Evolutionary conservation across 2,888 invertebrate species (phyloP).

Genomic region (Macrophya alboannulata): DNA sequence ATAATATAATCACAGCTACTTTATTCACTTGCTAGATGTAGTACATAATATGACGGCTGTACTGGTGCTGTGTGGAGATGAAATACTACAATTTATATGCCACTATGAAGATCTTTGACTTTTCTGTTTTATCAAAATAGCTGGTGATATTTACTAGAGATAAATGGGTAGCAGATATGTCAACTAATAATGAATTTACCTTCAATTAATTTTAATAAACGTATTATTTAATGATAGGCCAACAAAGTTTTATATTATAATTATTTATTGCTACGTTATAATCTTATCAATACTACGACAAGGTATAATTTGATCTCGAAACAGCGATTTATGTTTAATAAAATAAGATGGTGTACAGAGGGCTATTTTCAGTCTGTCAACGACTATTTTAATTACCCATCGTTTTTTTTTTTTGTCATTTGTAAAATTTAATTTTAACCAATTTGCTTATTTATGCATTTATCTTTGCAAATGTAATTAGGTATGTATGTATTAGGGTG

Average conservation of each 20-base stretch:
- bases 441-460: too few relatives aligned
- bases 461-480: background rate
- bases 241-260: slow-evolving; percentile 8
- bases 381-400: background rate
- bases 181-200: background rate
- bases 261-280: slow-evolving; percentile 34
- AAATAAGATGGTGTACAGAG: background rate
- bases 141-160: slow-evolving; percentile 30
- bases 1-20: slow-evolving; percentile 55
- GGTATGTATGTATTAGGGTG: background rate
- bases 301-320: background rate
- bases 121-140: background rate
- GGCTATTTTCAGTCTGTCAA: background rate
- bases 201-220: slow-evolving; percentile 17
- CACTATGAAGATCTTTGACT: slow-evolving; percentile 20
- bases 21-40: slow-evolving; percentile 50
- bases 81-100: slow-evolving; percentile 44
- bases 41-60: slow-evolving; percentile 17
- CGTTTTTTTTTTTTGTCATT: background rate
- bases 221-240: background rate
- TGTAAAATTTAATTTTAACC: background rate
- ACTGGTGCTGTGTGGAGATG: slow-evolving; percentile 48
- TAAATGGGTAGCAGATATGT: slow-evolving; percentile 32
- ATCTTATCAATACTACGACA: slow-evolving; percentile 6
- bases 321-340: slow-evolving; percentile 11